Evolutionary conservation across 2,113 vertebrate genomes (phyloP), one percentile per base, ranked within the genome.

Genomic region (Chrysochloris asiatica): DNA sequence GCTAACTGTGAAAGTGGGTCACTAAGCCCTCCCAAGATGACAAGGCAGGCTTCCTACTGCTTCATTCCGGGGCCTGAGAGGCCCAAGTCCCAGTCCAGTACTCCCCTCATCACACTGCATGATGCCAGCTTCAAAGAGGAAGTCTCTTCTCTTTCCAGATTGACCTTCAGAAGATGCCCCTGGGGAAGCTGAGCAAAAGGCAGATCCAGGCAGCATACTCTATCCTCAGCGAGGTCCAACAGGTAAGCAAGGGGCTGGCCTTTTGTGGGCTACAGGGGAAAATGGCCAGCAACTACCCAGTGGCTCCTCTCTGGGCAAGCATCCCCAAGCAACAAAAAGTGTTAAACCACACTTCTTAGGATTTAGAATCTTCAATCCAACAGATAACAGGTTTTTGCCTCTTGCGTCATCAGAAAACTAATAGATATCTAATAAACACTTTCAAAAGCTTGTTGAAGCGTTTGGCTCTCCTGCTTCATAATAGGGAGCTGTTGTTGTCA

Each of bases 161-260:
- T 90, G 99, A 99, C 97, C 98, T 99, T 48, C 99, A 99, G 97
- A 99, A 99, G 97, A 99, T 99, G 99, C 99, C 99, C 0, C 94
- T 99, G 88, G 99, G 99, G 86, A 99, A 99, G 89, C 98, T 99
- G 96, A 99, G 99, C 96, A 99, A 99, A 96, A 97, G 99, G 80
- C 99, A 99, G 97, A 99, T 99, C 96, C 99, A 99, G 97, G 99
- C 99, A 0, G 99, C 99, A 0, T 99, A 99, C n/a, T 97, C 99
- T 67, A 98, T 99, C 77, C 99, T 99, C 72, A 99, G 98, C 0
- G 98, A 99, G 85, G 99, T 99, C 30, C 99, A 99, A 96, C 99
- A 99, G 98, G 99, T 99, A 75, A 98, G 98, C 82, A 1, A 63
- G 3, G 73, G 28, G 19, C 26, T 5, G 0, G 2, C 16, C 28